Evolutionary conservation across 1,140 invertebrate genomes (phyloP).

Genomic region (Maniola jurtina): DNA sequence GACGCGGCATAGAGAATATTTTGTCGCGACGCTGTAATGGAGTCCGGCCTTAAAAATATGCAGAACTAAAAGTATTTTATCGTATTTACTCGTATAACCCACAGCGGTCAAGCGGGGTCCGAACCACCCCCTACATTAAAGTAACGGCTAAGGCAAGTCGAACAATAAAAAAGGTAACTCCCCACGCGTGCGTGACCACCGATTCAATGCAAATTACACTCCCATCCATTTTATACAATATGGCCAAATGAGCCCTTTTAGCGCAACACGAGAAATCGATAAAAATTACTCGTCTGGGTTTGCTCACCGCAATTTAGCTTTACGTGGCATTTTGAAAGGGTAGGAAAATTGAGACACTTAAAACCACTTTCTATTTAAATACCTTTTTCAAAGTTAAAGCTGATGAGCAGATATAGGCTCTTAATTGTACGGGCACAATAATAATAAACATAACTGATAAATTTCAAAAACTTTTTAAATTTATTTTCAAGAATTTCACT

Average conservation of each 20-base stretch:
- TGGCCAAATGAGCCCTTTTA: slow-evolving; percentile 76
- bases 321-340: background rate
- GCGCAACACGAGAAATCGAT: slow-evolving; percentile 74
- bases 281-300: slow-evolving; percentile 55
- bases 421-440: background rate
- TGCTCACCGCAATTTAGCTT: slow-evolving; percentile 11
- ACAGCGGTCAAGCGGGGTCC: slow-evolving; percentile 29
- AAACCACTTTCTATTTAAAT: background rate
- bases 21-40: too few species aligned
- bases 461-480: too few species aligned
- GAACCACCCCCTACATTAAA: slow-evolving; percentile 55
- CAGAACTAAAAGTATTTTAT: slow-evolving; percentile 37
- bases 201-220: slow-evolving; percentile 75
- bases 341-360: slow-evolving; percentile 1
- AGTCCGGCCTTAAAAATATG: too few species aligned
- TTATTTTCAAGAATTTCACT: too few species aligned
- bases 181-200: slow-evolving; percentile 70
- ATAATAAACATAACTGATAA: too few species aligned
- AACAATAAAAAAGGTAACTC: slow-evolving; percentile 71
- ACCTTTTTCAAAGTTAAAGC: background rate
- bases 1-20: too few species aligned
- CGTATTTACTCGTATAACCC: slow-evolving; percentile 33
- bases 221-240: slow-evolving; percentile 76
- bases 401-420: background rate
- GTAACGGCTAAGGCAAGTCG: slow-evolving; percentile 53